phyloP scores from a whole-genome alignment of 2,888 invertebrate species.

The Drosophila neotestacea region DNA sequence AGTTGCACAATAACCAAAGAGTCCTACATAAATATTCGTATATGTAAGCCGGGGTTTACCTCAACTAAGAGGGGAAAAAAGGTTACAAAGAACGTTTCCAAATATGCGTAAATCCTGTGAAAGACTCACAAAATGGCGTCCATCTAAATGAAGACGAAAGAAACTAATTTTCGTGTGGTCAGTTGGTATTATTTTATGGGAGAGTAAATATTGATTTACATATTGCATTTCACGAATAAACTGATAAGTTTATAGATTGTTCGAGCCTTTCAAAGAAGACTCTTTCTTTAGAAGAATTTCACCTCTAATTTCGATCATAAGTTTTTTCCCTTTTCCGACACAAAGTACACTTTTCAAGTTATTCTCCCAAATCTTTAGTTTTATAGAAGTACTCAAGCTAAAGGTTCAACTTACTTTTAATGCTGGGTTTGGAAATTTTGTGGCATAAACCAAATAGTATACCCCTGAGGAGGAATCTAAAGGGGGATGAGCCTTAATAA shows the following conservation, averaged over 20 bases:
- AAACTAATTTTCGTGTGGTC: background rate
- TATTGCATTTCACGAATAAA: background rate
- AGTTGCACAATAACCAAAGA: slow-evolving; percentile 21
- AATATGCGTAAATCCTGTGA: slow-evolving; percentile 6
- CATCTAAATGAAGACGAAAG: background rate
- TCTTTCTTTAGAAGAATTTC: no score
- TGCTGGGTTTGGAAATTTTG: slow-evolving; percentile 2
- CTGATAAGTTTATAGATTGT: background rate
- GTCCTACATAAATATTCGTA: slow-evolving; percentile 23
- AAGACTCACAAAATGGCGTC: slow-evolving; percentile 20
- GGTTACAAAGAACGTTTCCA: background rate
- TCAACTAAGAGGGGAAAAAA: background rate
- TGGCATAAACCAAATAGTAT: slow-evolving; percentile 9
- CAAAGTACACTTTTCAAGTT: no score
- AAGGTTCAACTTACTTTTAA: background rate
- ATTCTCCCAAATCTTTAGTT: no score
- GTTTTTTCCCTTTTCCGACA: no score
- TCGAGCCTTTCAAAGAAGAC: no score
- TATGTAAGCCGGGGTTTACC: slow-evolving; percentile 30
- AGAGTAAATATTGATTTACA: background rate
- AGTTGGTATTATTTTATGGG: slow-evolving; percentile 1
- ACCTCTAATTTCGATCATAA: no score
- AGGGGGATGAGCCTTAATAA: slow-evolving; percentile 17
- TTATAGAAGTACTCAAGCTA: background rate
- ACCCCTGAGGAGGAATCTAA: background rate